Base-by-base conservation (phyloP, 23 tunicate genomes). In the Phallusia fumigata region DNA sequence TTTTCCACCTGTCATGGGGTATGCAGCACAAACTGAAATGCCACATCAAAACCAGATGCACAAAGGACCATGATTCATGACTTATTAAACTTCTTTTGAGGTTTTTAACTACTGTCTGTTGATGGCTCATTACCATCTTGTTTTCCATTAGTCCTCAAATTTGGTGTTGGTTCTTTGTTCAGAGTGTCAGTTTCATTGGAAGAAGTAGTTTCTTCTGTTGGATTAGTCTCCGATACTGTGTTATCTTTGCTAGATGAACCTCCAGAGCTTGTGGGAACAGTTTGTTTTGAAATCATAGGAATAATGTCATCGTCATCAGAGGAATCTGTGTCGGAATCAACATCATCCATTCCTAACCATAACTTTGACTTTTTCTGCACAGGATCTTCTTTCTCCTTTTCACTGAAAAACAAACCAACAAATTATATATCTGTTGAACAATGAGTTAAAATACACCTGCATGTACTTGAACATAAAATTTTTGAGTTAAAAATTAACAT, bases 341-440 rank as follows among this genome's bases (percentile, higher is more conserved):
- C 77, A 40, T 84, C 88, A 22, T 89, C 88, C 51, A 35, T 76
- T 28, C 87, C 88, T 0, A 84, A 65, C 94, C 94, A 89, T 13
- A 89, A 65, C 44, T 87, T 87, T 24, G 75, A 84, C 74, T 84
- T 89, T 53, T 77, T 80, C 24, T 28, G 0, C 21, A 78, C 73
- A 30, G 81, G 88, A 28, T 86, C 80, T 36, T 30, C 35, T 36
- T 45, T 78, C 31, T 35, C 28, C 28, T 58, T 58, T 5, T 58
- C 69, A 58, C 69, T 58, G 16, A 58, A 58, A 16, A 22, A n/a
- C n/a, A n/a, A n/a, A n/a, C n/a, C n/a, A 58, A 21, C 13, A 58
- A 58, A 40, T 40, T 10, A 40, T 40, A 40, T 3, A 3, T 40
- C 47, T 58, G 11, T 58, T 58, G 69, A 58, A 58, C 26, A 58